Percentiles rank a stretch among this genome's conserved stretches.
Conservation (phyloP, 2,113 vertebrate species). For the Campylorhamphus procurvoides region DNA sequence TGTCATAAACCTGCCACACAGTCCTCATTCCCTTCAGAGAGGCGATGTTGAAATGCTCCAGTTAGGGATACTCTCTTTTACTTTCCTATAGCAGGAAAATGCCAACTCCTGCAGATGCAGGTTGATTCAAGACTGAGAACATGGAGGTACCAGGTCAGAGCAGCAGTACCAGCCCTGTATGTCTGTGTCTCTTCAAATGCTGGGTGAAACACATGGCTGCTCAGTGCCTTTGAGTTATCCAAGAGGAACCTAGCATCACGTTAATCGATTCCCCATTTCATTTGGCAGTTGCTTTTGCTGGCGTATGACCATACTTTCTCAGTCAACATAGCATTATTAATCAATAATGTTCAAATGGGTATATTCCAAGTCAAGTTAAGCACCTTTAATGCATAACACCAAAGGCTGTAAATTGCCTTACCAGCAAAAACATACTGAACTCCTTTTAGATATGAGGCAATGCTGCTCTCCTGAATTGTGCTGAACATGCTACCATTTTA, state of each 20-base stretch:
- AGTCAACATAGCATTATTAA: not conserved
- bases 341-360: not conserved
- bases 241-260: accelerated
- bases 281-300: not conserved
- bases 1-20: not conserved
- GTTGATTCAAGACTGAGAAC: not conserved
- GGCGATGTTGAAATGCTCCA: accelerated
- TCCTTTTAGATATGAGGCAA: not conserved
- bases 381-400: not conserved
- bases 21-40: not conserved
- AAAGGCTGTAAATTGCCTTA: not conserved
- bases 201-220: accelerated
- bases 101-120: not conserved
- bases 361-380: slow-evolving; percentile 1
- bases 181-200: not conserved
- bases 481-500: not conserved
- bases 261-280: not conserved
- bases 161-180: not conserved
- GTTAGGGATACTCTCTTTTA: not conserved
- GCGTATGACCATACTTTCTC: not conserved
- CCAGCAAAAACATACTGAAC: not conserved
- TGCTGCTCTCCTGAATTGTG: not conserved
- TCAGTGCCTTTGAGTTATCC: not conserved
- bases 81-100: not conserved
- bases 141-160: not conserved